A percentile compares a stretch with the other conserved stretches of the same genome.
Evolutionary conservation across 2,797 vertebrate genomes (phyloP).

Genomic region (Microchirus variegatus): DNA sequence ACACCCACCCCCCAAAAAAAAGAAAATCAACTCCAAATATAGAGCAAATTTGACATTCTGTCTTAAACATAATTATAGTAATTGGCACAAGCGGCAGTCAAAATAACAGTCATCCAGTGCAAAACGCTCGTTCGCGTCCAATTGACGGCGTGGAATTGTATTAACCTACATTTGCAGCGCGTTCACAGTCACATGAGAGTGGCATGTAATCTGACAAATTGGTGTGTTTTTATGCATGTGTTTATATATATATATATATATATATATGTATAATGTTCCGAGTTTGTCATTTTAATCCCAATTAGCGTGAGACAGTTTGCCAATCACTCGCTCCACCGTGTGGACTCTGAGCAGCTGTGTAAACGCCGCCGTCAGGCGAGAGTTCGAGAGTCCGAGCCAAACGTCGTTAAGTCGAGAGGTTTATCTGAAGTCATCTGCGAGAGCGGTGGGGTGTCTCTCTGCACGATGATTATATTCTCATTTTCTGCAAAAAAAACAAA

Average conservation of each 20-base stretch:
- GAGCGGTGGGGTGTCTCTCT: not conserved
- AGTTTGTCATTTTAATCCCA: conserved; percentile 20
- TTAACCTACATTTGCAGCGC: conserved; percentile 11
- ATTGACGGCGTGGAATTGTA: conserved; percentile 13
- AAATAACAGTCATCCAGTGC: conserved; percentile 43
- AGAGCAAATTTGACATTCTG: conserved; percentile 73
- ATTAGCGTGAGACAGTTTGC: conserved; percentile 3
- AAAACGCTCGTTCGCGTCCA: conserved; percentile 35
- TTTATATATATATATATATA: not conserved
- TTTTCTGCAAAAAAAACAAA: no score
- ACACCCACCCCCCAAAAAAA: no score
- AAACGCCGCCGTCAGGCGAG: no score
- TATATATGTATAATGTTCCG: not conserved
- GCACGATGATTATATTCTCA: conserved; percentile 27
- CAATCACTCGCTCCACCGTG: not conserved
- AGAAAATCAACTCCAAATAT: conserved; percentile 71
- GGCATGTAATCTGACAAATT: conserved; percentile 12
- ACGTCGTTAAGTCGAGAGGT: not conserved
- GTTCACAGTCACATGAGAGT: conserved; percentile 2
- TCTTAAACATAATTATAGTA: conserved; percentile 75
- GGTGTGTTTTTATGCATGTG: conserved; percentile 5
- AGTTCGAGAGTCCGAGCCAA: no score
- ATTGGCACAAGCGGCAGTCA: conserved; percentile 68
- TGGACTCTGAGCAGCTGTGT: conserved; percentile 55
- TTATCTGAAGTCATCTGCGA: conserved; percentile 37